These are phyloP conservation scores for Avahi laniger DNA, from an alignment of 2,797 vertebrate species.

Conservation along the genomic window DNA sequence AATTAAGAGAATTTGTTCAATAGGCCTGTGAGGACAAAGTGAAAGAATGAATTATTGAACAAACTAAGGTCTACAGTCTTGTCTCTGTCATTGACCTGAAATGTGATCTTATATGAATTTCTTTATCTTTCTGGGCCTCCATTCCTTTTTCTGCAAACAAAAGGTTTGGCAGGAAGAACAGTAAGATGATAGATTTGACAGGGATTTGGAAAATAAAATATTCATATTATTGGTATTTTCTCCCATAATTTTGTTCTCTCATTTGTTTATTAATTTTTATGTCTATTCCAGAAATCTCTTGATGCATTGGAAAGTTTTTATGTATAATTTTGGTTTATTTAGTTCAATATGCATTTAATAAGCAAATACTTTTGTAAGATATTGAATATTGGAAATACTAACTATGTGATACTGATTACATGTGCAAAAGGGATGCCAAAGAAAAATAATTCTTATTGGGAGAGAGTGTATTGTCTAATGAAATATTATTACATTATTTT, in stretches of 20 bases:
- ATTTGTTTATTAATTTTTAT: conserved; percentile 15
- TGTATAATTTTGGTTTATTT: background rate
- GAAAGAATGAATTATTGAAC: background rate
- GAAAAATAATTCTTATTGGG: background rate
- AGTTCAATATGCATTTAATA: conserved; percentile 5
- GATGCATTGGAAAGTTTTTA: conserved; percentile 27
- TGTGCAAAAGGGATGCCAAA: conserved; percentile 10
- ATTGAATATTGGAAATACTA: background rate
- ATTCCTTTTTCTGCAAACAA: background rate
- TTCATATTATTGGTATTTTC: background rate
- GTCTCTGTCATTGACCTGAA: background rate
- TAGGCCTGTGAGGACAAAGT: background rate
- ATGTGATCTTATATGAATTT: background rate
- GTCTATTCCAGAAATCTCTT: background rate
- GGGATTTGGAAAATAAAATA: conserved; percentile 6
- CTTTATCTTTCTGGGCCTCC: background rate
- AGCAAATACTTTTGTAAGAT: background rate
- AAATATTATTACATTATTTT: background rate
- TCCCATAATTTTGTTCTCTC: background rate
- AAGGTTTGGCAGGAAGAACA: background rate
- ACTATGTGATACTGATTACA: background rate
- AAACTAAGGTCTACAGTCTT: background rate
- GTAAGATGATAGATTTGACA: background rate
- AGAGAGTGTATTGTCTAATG: background rate
- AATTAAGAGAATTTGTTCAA: background rate